Percentiles rank a stretch among this genome's conserved stretches.
These are phyloP conservation scores for Dissostichus mawsoni DNA, from an alignment of 2,113 vertebrate species.

Conservation along the genomic window DNA sequence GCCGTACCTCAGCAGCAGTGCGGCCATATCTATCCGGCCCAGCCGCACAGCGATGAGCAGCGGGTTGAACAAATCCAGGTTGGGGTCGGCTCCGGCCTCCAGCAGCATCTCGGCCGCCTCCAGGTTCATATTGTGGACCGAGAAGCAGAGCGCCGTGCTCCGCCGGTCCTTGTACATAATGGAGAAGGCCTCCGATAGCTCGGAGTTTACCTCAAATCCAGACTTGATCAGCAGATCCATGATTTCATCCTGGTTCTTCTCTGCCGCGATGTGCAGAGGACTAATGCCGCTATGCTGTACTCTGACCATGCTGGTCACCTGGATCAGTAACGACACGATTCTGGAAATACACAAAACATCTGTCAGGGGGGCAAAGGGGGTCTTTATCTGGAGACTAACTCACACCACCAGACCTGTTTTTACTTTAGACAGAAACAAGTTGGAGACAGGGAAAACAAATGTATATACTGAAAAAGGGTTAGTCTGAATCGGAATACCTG, in stretches of 20 bases:
- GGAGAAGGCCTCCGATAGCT: conserved; percentile 84
- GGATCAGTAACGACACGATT: conserved; percentile 89
- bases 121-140: conserved; percentile 89
- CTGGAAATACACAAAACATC: conserved; percentile 67
- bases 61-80: conserved; percentile 89
- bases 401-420: not conserved
- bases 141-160: conserved; percentile 88
- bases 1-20: conserved; percentile 87
- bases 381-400: too few species aligned
- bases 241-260: conserved; percentile 86
- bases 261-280: conserved; percentile 90
- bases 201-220: conserved; percentile 86
- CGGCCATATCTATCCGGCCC: conserved; percentile 85
- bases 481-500: too few species aligned
- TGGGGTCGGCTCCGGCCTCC: conserved; percentile 89
- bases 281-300: conserved; percentile 89
- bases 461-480: too few species aligned
- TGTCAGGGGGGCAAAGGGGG: not conserved
- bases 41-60: conserved; percentile 90
- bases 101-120: conserved; percentile 86
- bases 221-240: conserved; percentile 86
- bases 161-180: conserved; percentile 89
- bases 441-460: not conserved
- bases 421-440: not conserved
- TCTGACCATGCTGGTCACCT: conserved; percentile 86